Evolutionary conservation across 2,888 invertebrate species (phyloP), one percentile per base, ranked within the genome.

Genomic region (Theretra japonica): DNA sequence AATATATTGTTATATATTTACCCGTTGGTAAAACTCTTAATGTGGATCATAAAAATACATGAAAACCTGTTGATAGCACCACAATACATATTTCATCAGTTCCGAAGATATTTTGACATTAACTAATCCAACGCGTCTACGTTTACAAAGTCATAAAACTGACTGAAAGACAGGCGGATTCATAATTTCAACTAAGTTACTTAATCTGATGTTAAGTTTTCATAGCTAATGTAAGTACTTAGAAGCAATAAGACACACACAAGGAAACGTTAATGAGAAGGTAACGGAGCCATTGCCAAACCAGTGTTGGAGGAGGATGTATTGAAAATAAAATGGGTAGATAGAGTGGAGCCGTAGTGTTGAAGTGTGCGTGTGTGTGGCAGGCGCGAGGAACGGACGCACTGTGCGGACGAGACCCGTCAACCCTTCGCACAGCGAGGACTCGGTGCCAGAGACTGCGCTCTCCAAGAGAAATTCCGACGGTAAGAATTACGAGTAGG

Each of bases 381-480:
- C 94, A 94, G 94, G 93, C 91, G 91, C 90, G 87, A 86, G 86
- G 85, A 85, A 83, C 86, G 90, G 91, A 81, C 92, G 93, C 83
- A 81, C 90, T 72, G 88, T 87, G 85, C 89, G 91, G 84, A 80
- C 90, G 82, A 89, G 91, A 76, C 88, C 90, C 84, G 85, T 86
- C 88, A 96, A 96, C 94, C 96, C 96, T 80, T 96, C 97, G 91
- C 96, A 96, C 94, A 97, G 97, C 94, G 97, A 97, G 94, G 97
- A 97, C 94, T 97, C 97, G 80, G 96, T 97, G 87, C 96, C 96
- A 82, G 97, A 97, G 91, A 97, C 96, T 85, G 96, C 96, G 87
- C 95, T 97, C 91, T 96, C 96, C 91, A 97, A 97, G 95, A 96
- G 96, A 95, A 97, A 96, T 95, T 97, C 97, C 83, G 97, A 97